Base-by-base conservation (phyloP, 2,113 vertebrate genomes). In the Monopterus albus region DNA sequence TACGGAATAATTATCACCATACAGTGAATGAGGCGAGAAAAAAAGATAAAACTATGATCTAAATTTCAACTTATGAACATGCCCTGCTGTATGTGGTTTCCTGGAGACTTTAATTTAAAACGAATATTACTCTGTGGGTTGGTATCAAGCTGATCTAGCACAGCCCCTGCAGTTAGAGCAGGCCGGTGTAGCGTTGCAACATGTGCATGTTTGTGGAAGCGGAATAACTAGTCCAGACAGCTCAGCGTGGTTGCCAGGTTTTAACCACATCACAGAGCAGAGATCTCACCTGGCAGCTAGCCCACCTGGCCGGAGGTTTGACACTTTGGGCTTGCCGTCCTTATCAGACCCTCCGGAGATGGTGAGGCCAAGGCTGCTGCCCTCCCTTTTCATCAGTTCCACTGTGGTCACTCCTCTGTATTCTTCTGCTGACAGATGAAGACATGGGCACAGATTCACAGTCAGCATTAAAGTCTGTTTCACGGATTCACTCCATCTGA, bases 301-400 rank as follows among this genome's bases (percentile, higher is more conserved):
- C 43, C 97, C 98, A 78, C 97, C 98, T 0, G 96, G 94, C 71
- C 96, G 94, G 64, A 99, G 92, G 88, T 96, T 98, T 75, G 96
- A 98, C 80, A 99, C 97, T 82, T 96, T 91, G 46, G 98, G 97
- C 79, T 95, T 98, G 79, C 96, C 96, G 1, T 98, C 97, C 88
- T 98, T 99, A 91, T 99, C 98, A 0, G 96, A 98, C 28, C 97
- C 98, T 36, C 98, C 98, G 0, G 97, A 98, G 86, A 99, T 96
- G 58, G 97, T 99, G 84, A 99, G 95, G 45, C 98, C 98, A 0
- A 99, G 94, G 5, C 95, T 98, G 91, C 95, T 96, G 75, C 96
- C 97, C 82, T 99, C 98, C 43, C 95, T 96, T 91, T 98, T 98
- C 82, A 95, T 95, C 84, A 99, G 94, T 86, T 99, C 98, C 91